Evolutionary conservation across 2,888 invertebrate species (phyloP).

Genomic region (Thera britannica): DNA sequence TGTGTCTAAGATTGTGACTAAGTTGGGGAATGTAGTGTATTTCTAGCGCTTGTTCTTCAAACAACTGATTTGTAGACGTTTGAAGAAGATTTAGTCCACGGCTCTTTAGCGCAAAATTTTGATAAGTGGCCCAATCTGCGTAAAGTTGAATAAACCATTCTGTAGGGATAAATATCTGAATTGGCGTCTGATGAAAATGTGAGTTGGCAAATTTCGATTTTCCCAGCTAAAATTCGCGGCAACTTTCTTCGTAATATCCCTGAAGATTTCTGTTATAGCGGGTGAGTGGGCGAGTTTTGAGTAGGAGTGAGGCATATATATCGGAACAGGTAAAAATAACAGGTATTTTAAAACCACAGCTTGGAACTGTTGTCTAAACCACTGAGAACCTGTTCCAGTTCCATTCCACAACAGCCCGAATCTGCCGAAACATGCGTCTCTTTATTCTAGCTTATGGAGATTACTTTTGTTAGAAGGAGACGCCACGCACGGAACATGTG

Average conservation of each 20-base stretch:
- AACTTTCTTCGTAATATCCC: conserved; percentile 55
- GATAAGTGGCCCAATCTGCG: conserved; percentile 45
- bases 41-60: background rate
- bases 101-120: conserved; percentile 32
- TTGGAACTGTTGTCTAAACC: too few species aligned
- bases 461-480: too few species aligned
- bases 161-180: conserved; percentile 33
- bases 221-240: conserved; percentile 45
- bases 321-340: too few species aligned
- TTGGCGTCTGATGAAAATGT: conserved; percentile 48
- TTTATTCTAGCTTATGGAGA: too few species aligned
- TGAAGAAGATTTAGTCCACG: conserved; percentile 12
- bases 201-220: conserved; percentile 53
- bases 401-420: too few species aligned
- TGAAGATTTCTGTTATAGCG: conserved; percentile 51
- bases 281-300: conserved; percentile 49
- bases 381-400: too few species aligned
- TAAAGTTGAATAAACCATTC: conserved; percentile 42
- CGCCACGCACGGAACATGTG: too few species aligned
- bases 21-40: too few species aligned
- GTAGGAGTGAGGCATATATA: too few species aligned
- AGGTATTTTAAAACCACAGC: too few species aligned
- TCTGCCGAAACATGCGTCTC: too few species aligned
- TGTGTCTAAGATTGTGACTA: too few species aligned
- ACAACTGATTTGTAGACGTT: background rate